A percentile compares a stretch with the other conserved stretches of the same genome.
Evolutionary conservation across 1,140 invertebrate genomes (phyloP).

Genomic region (Pseudobourletiella spinata): DNA sequence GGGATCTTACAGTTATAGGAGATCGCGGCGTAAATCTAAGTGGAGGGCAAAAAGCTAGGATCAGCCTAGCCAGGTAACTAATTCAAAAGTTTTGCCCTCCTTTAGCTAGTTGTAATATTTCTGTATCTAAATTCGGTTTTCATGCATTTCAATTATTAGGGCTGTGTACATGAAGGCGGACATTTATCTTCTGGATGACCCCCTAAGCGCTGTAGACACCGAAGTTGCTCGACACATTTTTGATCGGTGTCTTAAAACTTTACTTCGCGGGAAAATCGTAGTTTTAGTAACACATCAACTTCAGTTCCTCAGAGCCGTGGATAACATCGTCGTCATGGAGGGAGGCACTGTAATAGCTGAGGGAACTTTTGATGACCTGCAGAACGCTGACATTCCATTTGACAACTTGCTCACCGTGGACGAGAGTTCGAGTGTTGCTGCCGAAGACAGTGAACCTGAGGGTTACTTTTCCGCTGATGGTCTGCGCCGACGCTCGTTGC

Average conservation of each 20-base stretch:
- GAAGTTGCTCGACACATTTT: slow-evolving; percentile 47
- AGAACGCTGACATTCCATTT: slow-evolving; percentile 14
- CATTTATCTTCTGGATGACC: slow-evolving; percentile 47
- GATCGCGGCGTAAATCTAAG: slow-evolving; percentile 56
- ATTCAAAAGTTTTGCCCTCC: not conserved
- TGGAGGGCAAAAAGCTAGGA: slow-evolving; percentile 52
- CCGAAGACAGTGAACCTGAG: not conserved
- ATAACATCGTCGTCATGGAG: slow-evolving; percentile 31
- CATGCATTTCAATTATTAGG: slow-evolving; percentile 40
- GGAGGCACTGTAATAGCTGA: slow-evolving; percentile 18
- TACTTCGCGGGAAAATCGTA: slow-evolving; percentile 39
- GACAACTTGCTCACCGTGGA: slow-evolving; percentile 29
- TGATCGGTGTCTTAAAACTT: slow-evolving; percentile 38
- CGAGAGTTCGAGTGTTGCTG: slow-evolving; percentile 33
- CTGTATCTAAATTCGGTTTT: too few species aligned
- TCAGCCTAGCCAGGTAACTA: slow-evolving; percentile 47
- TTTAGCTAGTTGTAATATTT: not conserved
- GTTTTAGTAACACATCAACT: slow-evolving; percentile 45
- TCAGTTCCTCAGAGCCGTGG: slow-evolving; percentile 36
- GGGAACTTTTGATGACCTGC: slow-evolving; percentile 21
- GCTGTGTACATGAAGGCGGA: slow-evolving; percentile 46
- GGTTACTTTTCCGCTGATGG: too few species aligned
- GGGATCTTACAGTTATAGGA: slow-evolving; percentile 80
- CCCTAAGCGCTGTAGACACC: slow-evolving; percentile 45
- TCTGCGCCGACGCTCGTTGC: slow-evolving; percentile 1